Evolutionary conservation across 2,113 vertebrate species (phyloP), one percentile per base, ranked within the genome.

Genomic region (Leptobrachium ailaonicum): DNA sequence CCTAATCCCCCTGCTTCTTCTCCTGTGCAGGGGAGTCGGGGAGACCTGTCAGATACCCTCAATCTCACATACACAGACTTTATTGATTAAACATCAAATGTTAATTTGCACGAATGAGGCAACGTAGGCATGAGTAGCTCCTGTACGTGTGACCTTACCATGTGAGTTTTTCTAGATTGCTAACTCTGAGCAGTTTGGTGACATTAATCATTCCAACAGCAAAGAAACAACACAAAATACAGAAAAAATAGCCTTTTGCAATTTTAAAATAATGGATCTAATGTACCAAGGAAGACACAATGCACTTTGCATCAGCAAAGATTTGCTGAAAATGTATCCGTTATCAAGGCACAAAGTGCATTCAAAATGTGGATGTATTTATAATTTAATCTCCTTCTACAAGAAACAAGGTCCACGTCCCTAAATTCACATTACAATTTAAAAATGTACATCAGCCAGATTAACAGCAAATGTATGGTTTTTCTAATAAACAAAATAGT

Each of bases 21-120:
- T 41, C 50, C 44, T 12, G 14, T 32, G 42, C 66, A 41, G 44
- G 45, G 47, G 56, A 32, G n/a, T 12, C 5, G 41, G 63, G 77
- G 62, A 63, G 20, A 20, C 58, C 69, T 79, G 77, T 79, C 77
- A 79, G 69, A 50, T 66, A 45, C 60, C 60, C 77, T 72, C 69
- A 72, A 60, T 66, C 77, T 79, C 77, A 79, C 44, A 72, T 14
- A 54, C 62, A 79, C 64, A 68, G 44, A 40, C 50, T 71, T 63
- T 78, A 63, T 78, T 62, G 60, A 72, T 72, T 72, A 72, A 64
- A 73, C 58, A 79, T 64, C 69, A 66, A 79, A 72, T 66, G 47
- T 42, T 62, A 44, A 72, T 53, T n/a, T 64, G 63, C 47, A 53
- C 43, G 12, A 69, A 43, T 71, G 54, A 63, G 68, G 67, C 69